These are phyloP conservation scores for Falco naumanni DNA, from an alignment of 2,797 vertebrate species.

Conservation along the genomic window DNA sequence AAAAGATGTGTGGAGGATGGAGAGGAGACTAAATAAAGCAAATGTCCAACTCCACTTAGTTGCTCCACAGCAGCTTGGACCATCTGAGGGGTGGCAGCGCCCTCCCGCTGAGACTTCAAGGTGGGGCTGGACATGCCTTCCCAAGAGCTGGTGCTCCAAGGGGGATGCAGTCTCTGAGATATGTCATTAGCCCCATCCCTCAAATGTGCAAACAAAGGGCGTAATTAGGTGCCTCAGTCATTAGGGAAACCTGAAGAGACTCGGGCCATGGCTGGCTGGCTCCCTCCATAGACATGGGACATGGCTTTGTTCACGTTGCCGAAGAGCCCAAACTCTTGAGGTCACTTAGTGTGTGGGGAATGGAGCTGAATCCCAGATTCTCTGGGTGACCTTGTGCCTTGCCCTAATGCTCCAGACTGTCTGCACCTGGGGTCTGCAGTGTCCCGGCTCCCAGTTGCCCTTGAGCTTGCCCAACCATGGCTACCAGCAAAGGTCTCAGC, in stretches of 20 bases:
- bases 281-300: not conserved
- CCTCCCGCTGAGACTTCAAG: not conserved
- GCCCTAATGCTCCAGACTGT: not conserved
- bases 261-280: rapidly evolving
- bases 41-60: rapidly evolving
- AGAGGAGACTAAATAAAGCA: not conserved
- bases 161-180: not conserved
- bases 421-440: not conserved
- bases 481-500: not conserved
- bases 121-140: not conserved
- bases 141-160: not conserved
- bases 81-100: rapidly evolving
- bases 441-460: not conserved
- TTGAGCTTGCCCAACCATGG: not conserved
- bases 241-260: not conserved
- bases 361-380: not conserved
- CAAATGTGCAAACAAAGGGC: rapidly evolving
- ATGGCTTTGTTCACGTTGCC: not conserved
- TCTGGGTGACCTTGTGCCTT: not conserved
- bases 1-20: not conserved
- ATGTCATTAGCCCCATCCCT: not conserved
- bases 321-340: not conserved
- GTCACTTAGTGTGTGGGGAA: not conserved
- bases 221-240: not conserved
- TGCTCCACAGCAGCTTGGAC: not conserved